Percentiles rank a stretch among this genome's conserved stretches.
Evolutionary conservation across 2,797 vertebrate species (phyloP).

Genomic region (Enteromius viviparus): DNA sequence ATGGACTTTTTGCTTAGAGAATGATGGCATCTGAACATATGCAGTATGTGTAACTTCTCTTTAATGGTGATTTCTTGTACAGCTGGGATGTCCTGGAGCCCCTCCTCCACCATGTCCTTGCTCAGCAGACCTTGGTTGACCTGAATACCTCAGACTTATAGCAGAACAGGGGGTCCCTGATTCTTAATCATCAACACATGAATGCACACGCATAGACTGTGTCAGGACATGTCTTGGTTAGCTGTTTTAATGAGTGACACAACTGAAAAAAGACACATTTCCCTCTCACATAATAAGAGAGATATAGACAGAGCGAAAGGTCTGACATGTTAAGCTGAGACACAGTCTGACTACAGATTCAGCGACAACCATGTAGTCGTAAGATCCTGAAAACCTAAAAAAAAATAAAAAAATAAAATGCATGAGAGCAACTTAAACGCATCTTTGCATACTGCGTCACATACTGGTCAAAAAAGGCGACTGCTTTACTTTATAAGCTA

Average conservation of each 20-base stretch:
- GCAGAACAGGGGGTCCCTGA: slow-evolving; percentile 29
- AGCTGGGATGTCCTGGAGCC: slow-evolving; percentile 8
- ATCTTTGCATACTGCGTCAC: neutral
- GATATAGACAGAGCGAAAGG: neutral
- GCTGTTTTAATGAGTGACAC: slow-evolving; percentile 14
- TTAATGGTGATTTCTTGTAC: neutral
- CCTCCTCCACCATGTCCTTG: slow-evolving; percentile 9
- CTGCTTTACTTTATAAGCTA: neutral
- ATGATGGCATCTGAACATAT: neutral
- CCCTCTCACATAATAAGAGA: neutral
- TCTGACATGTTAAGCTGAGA: neutral
- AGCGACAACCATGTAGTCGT: neutral
- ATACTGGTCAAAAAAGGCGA: neutral
- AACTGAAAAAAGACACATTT: neutral
- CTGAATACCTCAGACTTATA: slow-evolving; percentile 40
- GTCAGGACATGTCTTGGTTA: slow-evolving; percentile 24
- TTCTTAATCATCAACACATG: slow-evolving; percentile 12
- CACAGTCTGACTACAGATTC: neutral
- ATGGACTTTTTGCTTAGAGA: neutral
- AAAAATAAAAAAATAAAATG: neutral
- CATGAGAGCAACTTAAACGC: neutral
- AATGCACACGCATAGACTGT: slow-evolving; percentile 3
- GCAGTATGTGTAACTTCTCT: neutral
- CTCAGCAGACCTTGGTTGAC: slow-evolving; percentile 43
- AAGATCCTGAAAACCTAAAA: neutral